Percentiles rank a stretch among this genome's conserved stretches.
Conservation (phyloP, 2,888 invertebrate genomes). For the Tetanocera ferruginea region DNA sequence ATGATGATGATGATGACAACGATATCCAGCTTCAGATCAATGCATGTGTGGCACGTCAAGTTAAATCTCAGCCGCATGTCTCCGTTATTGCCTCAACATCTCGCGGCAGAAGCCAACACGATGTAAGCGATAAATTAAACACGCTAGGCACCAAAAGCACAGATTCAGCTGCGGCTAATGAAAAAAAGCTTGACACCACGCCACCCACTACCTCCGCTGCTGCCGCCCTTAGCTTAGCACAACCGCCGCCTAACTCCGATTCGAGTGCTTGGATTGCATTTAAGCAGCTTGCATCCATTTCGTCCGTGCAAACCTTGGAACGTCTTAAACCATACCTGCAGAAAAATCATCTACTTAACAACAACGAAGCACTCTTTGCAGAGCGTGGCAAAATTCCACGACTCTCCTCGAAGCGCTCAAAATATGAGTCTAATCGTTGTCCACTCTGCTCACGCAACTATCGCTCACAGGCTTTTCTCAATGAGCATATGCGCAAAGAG, state of each 20-base stretch:
- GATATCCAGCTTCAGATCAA: constrained; percentile 4
- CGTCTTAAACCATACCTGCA: constrained; percentile 60
- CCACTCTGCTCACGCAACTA: constrained; percentile 68
- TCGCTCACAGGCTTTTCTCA: constrained; percentile 67
- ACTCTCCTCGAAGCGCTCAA: constrained; percentile 57
- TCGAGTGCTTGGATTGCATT: constrained; percentile 64
- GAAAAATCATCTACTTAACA: constrained; percentile 58
- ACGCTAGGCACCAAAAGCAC: neutral
- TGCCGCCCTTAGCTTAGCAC: neutral
- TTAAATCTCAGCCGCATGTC: neutral
- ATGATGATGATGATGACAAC: constrained; percentile 32
- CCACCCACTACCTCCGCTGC: too few relatives aligned
- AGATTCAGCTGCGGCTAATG: neutral
- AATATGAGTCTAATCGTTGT: constrained; percentile 66
- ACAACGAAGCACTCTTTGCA: constrained; percentile 52
- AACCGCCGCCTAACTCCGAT: constrained; percentile 45
- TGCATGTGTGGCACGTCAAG: neutral
- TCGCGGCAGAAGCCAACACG: neutral
- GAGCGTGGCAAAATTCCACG: constrained; percentile 56
- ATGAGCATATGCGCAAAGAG: constrained; percentile 70
- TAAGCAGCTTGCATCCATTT: constrained; percentile 66
- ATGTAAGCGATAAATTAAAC: neutral
- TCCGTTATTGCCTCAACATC: neutral
- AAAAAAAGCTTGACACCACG: neutral
- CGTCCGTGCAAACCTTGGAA: constrained; percentile 60